These are phyloP conservation scores for Aphidius colemani DNA, from an alignment of 2,888 invertebrate genomes.

Conservation along the genomic window DNA sequence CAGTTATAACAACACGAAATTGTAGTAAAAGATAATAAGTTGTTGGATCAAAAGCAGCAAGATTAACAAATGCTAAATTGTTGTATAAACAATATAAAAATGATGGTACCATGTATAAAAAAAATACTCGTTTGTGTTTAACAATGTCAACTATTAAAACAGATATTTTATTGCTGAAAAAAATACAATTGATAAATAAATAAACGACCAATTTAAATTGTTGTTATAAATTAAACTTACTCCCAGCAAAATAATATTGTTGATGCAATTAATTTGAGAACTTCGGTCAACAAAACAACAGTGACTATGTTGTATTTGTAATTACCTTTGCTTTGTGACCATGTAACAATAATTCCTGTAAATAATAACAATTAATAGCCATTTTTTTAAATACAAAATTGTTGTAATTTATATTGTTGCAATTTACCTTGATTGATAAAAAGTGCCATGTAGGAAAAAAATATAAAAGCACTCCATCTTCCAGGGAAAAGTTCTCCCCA, in stretches of 20 bases:
- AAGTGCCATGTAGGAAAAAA: conserved; percentile 82
- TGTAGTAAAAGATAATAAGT: conserved; percentile 91
- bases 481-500: conserved; percentile 82
- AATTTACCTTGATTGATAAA: conserved; percentile 90
- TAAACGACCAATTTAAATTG: conserved; percentile 3
- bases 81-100: conserved; percentile 93
- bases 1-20: conserved; percentile 90
- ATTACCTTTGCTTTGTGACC: conserved; percentile 81
- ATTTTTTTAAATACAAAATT: neutral
- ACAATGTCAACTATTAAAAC: conserved; percentile 45
- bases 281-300: conserved; percentile 87
- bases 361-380: conserved; percentile 17
- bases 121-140: conserved; percentile 64
- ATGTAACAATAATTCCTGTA: conserved; percentile 88
- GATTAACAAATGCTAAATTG: conserved; percentile 88
- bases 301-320: conserved; percentile 88
- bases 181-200: conserved; percentile 18
- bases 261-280: conserved; percentile 80
- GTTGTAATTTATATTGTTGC: conserved; percentile 16
- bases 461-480: conserved; percentile 78
- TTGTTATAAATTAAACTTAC: conserved; percentile 59
- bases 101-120: conserved; percentile 88
- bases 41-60: conserved; percentile 91
- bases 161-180: conserved; percentile 45
- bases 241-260: conserved; percentile 72